Percentiles rank a stretch among this genome's conserved stretches.
Evolutionary conservation across 2,888 invertebrate genomes (phyloP).

Genomic region (Auanema freiburgensis): DNA sequence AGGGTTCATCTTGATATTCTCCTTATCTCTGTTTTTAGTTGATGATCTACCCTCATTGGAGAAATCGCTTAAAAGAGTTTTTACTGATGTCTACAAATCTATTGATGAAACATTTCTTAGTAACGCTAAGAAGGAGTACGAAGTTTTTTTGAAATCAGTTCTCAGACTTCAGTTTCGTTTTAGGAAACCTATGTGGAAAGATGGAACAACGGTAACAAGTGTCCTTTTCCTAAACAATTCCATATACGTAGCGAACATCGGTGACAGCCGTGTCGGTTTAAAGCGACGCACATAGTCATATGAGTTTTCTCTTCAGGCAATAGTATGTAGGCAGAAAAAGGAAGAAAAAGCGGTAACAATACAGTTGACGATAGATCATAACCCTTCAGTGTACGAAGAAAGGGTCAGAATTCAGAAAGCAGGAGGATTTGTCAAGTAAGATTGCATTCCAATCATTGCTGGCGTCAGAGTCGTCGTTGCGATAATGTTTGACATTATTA

Average conservation of each 20-base stretch:
- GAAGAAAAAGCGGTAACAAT: conserved; percentile 41
- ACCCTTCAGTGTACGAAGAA: conserved; percentile 68
- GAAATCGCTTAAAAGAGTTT: conserved; percentile 66
- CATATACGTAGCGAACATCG: conserved; percentile 68
- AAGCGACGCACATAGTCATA: conserved; percentile 58
- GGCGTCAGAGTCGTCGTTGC: no score
- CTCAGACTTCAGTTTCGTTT: conserved; percentile 19
- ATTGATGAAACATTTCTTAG: conserved; percentile 68
- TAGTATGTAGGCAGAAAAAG: conserved; percentile 32
- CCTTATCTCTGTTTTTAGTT: conserved; percentile 24
- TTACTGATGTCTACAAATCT: conserved; percentile 67
- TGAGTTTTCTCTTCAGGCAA: conserved; percentile 23
- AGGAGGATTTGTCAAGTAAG: conserved; percentile 68
- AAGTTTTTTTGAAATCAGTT: conserved; percentile 2
- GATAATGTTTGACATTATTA: background rate
- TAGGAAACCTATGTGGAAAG: conserved; percentile 70
- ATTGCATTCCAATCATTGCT: background rate
- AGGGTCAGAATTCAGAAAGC: conserved; percentile 69
- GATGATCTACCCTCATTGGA: conserved; percentile 56
- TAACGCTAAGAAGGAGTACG: conserved; percentile 67
- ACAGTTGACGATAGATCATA: conserved; percentile 68
- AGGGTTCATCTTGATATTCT: conserved; percentile 62
- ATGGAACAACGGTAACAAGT: conserved; percentile 69
- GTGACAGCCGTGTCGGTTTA: conserved; percentile 68
- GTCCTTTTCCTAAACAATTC: conserved; percentile 67